phyloP scores from a whole-genome alignment of 2,113 vertebrate genomes.

The Cavia porcellus region DNA sequence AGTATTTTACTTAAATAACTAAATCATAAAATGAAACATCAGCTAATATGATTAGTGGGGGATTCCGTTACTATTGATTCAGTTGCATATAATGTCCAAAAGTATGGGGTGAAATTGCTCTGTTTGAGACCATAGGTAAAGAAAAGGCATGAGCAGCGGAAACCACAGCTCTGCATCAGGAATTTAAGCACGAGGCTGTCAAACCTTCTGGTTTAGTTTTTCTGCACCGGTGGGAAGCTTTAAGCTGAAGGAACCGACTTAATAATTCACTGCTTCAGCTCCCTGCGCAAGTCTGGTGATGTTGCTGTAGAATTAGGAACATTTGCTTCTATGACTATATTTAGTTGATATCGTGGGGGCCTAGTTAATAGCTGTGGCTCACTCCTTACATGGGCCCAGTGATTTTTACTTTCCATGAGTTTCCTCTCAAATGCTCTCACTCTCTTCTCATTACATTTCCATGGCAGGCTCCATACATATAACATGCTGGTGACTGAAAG shows the following conservation, averaged over 20 bases:
- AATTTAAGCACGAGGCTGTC: neutral
- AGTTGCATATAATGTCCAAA: neutral
- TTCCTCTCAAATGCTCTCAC: neutral
- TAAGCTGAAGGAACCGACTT: neutral
- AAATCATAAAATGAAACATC: neutral
- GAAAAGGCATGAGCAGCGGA: neutral
- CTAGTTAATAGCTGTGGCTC: neutral
- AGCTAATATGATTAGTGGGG: neutral
- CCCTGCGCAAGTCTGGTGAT: neutral
- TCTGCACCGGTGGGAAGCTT: neutral
- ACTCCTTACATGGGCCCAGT: neutral
- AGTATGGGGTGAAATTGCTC: neutral
- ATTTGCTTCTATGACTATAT: neutral
- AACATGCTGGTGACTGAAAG: neutral
- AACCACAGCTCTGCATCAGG: neutral
- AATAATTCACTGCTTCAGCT: neutral
- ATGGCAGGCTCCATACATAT: neutral
- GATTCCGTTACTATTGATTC: neutral
- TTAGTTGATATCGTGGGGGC: neutral
- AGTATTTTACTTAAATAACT: constrained; percentile 1
- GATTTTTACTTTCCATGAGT: neutral
- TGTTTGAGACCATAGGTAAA: neutral
- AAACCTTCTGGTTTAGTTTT: neutral
- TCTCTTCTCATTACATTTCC: neutral
- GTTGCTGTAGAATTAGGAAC: neutral